phyloP scores from a whole-genome alignment of 2,797 vertebrate species.

The Mareca penelope region DNA sequence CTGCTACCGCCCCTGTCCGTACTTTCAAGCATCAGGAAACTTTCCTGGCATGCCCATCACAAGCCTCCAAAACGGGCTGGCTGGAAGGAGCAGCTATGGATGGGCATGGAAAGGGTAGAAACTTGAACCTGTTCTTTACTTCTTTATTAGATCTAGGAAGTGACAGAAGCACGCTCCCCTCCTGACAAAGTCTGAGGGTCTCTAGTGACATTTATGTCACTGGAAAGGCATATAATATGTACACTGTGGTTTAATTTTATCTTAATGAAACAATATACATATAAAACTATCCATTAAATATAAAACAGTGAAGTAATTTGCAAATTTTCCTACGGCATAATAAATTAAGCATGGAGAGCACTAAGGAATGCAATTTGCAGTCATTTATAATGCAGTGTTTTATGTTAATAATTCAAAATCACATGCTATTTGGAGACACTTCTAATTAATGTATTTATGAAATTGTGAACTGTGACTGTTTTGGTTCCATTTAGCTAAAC shows the following conservation, averaged over 20 bases:
- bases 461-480: slow-evolving; percentile 86
- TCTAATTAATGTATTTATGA: slow-evolving; percentile 89
- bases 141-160: slow-evolving; percentile 11
- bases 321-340: slow-evolving; percentile 83
- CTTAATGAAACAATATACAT: slow-evolving; percentile 81
- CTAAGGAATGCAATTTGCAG: slow-evolving; percentile 85
- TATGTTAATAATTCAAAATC: slow-evolving; percentile 89
- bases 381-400: slow-evolving; percentile 88
- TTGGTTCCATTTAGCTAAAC: slow-evolving; percentile 86
- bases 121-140: background rate
- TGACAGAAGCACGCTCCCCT: background rate
- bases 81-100: background rate
- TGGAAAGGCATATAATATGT: slow-evolving; percentile 71
- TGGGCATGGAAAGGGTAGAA: background rate
- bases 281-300: slow-evolving; percentile 83
- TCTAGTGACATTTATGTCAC: slow-evolving; percentile 70
- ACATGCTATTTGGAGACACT: slow-evolving; percentile 87
- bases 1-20: accelerated
- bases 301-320: slow-evolving; percentile 82
- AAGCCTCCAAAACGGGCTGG: background rate
- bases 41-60: background rate
- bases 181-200: slow-evolving; percentile 60
- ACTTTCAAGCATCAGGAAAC: background rate
- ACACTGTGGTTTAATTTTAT: slow-evolving; percentile 77
- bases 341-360: slow-evolving; percentile 86